phyloP scores from a whole-genome alignment of 2,113 vertebrate species.

The Pampusana beccarii region DNA sequence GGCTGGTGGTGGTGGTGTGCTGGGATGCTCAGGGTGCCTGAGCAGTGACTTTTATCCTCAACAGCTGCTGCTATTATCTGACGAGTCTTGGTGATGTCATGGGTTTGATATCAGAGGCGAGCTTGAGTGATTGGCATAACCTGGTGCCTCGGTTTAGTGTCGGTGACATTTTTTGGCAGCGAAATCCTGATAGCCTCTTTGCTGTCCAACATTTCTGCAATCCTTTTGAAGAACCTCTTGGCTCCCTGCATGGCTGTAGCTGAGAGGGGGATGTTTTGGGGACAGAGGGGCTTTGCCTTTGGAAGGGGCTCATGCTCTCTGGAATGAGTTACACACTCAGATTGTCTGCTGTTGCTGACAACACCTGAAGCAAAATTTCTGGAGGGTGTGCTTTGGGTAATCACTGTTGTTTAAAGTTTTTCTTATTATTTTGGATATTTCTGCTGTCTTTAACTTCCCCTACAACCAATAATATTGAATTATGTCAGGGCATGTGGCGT shows the following conservation, averaged over 20 bases:
- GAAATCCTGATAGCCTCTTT: neutral
- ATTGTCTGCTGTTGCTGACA: neutral
- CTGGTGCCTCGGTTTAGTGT: conserved; percentile 6
- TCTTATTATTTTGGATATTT: neutral
- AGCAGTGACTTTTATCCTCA: conserved; percentile 51
- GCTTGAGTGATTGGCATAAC: conserved; percentile 36
- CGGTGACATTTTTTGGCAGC: conserved; percentile 39
- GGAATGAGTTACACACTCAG: neutral
- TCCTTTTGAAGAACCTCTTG: conserved; percentile 33
- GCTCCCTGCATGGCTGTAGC: neutral
- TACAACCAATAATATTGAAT: neutral
- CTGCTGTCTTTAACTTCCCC: neutral
- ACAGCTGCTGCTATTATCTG: conserved; percentile 55
- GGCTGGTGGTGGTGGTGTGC: neutral
- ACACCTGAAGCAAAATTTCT: neutral
- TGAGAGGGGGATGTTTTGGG: neutral
- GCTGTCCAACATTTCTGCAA: neutral
- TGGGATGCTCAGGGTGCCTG: conserved; percentile 18
- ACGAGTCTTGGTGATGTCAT: neutral
- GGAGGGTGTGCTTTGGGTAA: neutral
- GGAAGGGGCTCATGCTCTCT: neutral
- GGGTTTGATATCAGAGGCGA: conserved; percentile 10
- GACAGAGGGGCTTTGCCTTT: neutral
- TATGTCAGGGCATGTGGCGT: neutral
- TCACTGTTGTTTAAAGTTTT: neutral